Base-by-base conservation (phyloP, 2,797 vertebrate species). In the Apogon talboti region DNA sequence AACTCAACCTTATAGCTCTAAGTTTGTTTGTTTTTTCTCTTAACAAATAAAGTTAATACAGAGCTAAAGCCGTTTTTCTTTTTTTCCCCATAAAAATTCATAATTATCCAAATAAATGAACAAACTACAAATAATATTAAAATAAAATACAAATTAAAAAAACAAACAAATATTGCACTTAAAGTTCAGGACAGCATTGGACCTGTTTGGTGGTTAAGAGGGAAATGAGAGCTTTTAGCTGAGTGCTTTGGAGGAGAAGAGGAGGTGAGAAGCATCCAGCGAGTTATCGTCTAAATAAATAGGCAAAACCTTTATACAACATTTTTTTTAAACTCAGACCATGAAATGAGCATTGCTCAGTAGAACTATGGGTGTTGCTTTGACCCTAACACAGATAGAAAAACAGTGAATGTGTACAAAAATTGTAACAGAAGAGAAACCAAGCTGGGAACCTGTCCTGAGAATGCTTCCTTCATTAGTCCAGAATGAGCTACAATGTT, bases 101-200 rank as follows among this genome's bases (percentile, higher is more conserved):
- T 81, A 91, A 91, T 78, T 79, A 87, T 76, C 50, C 68, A 87
- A 82, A 89, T 76, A 81, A 87, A 88, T 78, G 86, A 87, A 90
- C 78, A 89, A 87, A 87, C 60, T 66, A 72, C 76, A 81, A 84
- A 87, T 63, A 81, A 89, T 83, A 87, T 86, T 81, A 86, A 82
- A 71, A 90, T 79, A 88, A 88, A 69, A 76, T 60, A 84, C 66
- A 71, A 78, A 45, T 82, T 63, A 78, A 77, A 53, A 70, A 85
- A 76, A 87, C 80, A 83, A 76, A 87, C 80, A 83, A 90, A 95
- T 97, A 99, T 99, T 99, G 97, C 97, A 99, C 97, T 97, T 97
- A 94, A 92, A 93, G 82, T 91, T 87, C 83, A 94, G 87, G 92
- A 76, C 77, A 91, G 85, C 88, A 72, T 54, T 86, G 89, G 89